A percentile compares a stretch with the other conserved stretches of the same genome.
These are phyloP conservation scores for Thymelicus lineola DNA, from an alignment of 2,888 invertebrate genomes.

Conservation along the genomic window DNA sequence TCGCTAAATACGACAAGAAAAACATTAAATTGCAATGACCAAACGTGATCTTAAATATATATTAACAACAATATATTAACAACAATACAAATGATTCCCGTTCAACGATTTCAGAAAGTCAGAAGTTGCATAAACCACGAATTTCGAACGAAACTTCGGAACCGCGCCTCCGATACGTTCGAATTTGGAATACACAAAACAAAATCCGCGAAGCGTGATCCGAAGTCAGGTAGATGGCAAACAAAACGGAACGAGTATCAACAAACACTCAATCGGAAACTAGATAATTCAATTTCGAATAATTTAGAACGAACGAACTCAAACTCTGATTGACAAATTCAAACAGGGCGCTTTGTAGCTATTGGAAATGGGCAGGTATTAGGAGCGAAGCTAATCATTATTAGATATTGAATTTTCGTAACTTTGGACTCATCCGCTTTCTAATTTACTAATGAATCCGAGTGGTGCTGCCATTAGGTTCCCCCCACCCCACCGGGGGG, in stretches of 20 bases:
- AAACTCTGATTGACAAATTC: conserved; percentile 80
- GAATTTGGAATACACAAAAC: conserved; percentile 46
- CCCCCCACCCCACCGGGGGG: conserved; percentile 51
- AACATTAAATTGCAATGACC: not conserved
- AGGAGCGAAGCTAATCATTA: conserved; percentile 77
- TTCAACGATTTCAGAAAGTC: not conserved
- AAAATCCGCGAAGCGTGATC: conserved; percentile 59
- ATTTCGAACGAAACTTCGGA: conserved; percentile 5
- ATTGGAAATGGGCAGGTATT: conserved; percentile 76
- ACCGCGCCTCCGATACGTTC: conserved; percentile 6
- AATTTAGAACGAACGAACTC: conserved; percentile 59
- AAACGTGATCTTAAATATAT: not conserved
- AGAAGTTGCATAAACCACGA: conserved; percentile 7
- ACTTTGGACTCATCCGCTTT: conserved; percentile 85
- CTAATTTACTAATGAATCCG: conserved; percentile 86
- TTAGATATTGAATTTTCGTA: conserved; percentile 85
- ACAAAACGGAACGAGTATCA: conserved; percentile 67
- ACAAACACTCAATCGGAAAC: conserved; percentile 77
- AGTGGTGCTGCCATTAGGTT: conserved; percentile 81
- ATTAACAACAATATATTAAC: too few species aligned
- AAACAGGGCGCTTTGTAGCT: conserved; percentile 59
- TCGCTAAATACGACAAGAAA: not conserved
- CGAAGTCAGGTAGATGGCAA: conserved; percentile 55
- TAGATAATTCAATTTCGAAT: conserved; percentile 80
- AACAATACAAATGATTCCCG: not conserved